Evolutionary conservation across 1,140 invertebrate species (phyloP).

Genomic region (Trachymyrmex cornetzi): DNA sequence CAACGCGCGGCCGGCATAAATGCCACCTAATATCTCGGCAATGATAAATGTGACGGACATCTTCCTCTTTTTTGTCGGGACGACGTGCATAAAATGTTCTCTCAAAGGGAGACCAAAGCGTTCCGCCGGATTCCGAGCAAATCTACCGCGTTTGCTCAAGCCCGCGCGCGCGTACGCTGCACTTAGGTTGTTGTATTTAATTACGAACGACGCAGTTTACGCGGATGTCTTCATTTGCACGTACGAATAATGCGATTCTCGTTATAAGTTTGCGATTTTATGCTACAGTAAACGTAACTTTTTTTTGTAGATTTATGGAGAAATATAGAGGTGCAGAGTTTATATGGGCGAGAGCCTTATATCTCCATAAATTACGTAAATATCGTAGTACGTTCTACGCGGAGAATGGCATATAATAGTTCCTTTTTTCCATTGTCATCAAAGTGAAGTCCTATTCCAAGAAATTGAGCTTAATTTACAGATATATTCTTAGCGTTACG

Average conservation of each 20-base stretch:
- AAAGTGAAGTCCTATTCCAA: background rate
- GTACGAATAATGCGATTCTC: constrained; percentile 22
- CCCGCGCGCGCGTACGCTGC: background rate
- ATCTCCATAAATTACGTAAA: constrained; percentile 9
- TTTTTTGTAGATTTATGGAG: background rate
- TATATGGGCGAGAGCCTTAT: background rate
- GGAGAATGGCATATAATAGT: background rate
- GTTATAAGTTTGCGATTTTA: constrained; percentile 6
- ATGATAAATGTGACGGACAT: constrained; percentile 62
- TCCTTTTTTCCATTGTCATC: constrained; percentile 14
- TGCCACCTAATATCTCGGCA: constrained; percentile 62
- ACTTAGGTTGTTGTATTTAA: constrained; percentile 52
- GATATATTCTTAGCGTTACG: constrained; percentile 19
- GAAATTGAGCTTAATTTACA: constrained; percentile 40
- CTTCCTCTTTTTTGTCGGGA: constrained; percentile 43
- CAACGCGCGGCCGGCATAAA: constrained; percentile 55
- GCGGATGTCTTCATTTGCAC: constrained; percentile 45
- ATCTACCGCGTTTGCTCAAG: constrained; percentile 53
- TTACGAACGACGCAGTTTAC: constrained; percentile 37
- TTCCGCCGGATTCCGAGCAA: constrained; percentile 47
- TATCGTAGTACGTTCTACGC: background rate
- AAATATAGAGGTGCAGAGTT: background rate
- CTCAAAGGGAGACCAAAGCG: constrained; percentile 59
- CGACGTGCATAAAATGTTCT: constrained; percentile 45
- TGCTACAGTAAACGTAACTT: background rate